phyloP scores from a whole-genome alignment of 2,888 invertebrate species.

The Leucophenga maculata region DNA sequence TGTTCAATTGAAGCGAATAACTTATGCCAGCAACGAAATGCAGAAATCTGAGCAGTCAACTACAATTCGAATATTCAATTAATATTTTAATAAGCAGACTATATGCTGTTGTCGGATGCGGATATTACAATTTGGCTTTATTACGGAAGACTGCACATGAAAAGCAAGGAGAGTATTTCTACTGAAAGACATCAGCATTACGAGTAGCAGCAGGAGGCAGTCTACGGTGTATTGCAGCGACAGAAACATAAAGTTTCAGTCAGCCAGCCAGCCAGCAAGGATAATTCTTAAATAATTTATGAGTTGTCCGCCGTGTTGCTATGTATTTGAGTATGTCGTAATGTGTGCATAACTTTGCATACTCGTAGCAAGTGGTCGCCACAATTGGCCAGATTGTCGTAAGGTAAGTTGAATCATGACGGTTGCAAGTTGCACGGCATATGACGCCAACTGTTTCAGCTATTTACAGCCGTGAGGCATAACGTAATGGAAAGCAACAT shows the following conservation, averaged over 20 bases:
- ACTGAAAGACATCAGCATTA: not conserved
- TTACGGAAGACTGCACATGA: slow-evolving; percentile 51
- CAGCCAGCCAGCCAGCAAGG: not conserved
- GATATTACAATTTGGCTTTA: slow-evolving; percentile 61
- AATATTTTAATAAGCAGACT: slow-evolving; percentile 65
- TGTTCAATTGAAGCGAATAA: slow-evolving; percentile 22
- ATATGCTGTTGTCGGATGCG: slow-evolving; percentile 53
- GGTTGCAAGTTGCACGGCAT: too few relatives aligned
- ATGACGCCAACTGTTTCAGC: not conserved
- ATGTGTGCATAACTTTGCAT: not conserved
- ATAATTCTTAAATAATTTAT: slow-evolving; percentile 32
- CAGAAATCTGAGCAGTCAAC: slow-evolving; percentile 7
- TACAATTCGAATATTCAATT: slow-evolving; percentile 59
- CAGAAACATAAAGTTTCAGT: not conserved
- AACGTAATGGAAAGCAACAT: too few relatives aligned
- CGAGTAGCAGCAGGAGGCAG: not conserved
- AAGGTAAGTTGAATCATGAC: too few relatives aligned
- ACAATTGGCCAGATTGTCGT: too few relatives aligned
- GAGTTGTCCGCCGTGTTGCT: not conserved
- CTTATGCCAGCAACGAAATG: slow-evolving; percentile 16
- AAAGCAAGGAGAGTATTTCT: slow-evolving; percentile 35
- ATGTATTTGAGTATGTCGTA: too few relatives aligned
- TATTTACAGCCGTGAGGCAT: too few relatives aligned
- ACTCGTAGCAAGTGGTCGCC: too few relatives aligned
- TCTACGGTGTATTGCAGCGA: not conserved